Percentiles rank a stretch among this genome's conserved stretches.
Evolutionary conservation across 2,113 vertebrate species (phyloP).

Genomic region (Hassar affinis): DNA sequence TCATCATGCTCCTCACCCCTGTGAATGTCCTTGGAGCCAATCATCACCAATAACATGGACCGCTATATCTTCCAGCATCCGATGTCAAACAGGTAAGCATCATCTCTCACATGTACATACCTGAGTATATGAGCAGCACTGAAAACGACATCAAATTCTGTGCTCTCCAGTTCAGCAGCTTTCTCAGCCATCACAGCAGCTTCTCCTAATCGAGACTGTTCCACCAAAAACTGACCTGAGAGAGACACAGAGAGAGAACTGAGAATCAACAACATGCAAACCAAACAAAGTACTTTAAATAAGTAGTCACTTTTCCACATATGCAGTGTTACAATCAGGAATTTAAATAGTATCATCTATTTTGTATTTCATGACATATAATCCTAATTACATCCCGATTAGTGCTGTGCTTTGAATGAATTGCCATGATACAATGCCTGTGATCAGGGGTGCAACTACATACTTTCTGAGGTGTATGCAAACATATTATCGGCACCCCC

Average conservation of each 20-base stretch:
- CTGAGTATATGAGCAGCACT: slow-evolving; percentile 97
- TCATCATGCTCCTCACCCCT: not conserved
- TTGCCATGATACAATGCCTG: not conserved
- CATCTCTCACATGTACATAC: slow-evolving; percentile 67
- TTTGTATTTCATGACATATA: not conserved
- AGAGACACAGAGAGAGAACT: not conserved
- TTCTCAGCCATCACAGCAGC: slow-evolving; percentile 93
- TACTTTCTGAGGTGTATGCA: no score
- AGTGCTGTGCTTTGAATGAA: not conserved
- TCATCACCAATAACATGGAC: not conserved
- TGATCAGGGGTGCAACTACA: no score
- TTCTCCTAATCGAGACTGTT: slow-evolving; percentile 86
- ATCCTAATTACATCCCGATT: not conserved
- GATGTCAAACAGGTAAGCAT: not conserved
- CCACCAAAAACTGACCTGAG: slow-evolving; percentile 92
- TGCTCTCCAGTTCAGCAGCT: slow-evolving; percentile 85
- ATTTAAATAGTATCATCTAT: not conserved
- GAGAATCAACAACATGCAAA: no score
- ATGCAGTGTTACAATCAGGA: not conserved
- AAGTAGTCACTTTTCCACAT: not conserved
- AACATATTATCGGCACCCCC: no score
- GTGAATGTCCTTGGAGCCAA: not conserved
- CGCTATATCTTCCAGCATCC: not conserved
- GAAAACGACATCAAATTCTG: slow-evolving; percentile 94
- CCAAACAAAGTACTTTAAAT: no score